Conservation (phyloP, 2,888 invertebrate species). For the Lamellibrachia columna region DNA sequence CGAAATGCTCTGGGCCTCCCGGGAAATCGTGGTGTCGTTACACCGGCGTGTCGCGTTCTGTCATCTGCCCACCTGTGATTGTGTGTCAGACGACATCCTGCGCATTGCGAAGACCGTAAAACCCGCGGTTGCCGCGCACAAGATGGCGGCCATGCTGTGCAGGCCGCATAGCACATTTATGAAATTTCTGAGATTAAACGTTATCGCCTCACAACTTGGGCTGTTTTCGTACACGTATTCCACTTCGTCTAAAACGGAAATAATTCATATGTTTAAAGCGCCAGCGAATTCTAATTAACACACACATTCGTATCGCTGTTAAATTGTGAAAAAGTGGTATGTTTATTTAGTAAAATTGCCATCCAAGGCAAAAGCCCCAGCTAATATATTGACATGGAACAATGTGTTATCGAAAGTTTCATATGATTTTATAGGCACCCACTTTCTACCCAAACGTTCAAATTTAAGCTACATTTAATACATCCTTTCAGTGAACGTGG, state of each 20-base stretch:
- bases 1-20: background rate
- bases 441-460: too few relatives aligned
- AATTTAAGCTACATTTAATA: too few relatives aligned
- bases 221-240: background rate
- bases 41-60: background rate
- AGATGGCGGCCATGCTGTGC: background rate
- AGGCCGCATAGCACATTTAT: slow-evolving; percentile 10
- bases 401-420: too few relatives aligned
- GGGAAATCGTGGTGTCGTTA: background rate
- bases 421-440: too few relatives aligned
- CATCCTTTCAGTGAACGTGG: background rate
- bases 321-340: too few relatives aligned
- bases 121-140: background rate
- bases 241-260: background rate
- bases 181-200: background rate
- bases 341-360: too few relatives aligned
- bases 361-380: too few relatives aligned
- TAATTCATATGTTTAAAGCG: background rate
- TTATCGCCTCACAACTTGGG: background rate
- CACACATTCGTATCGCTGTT: background rate
- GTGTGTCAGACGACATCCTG: background rate
- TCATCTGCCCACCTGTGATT: background rate
- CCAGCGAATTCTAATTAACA: background rate
- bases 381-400: too few relatives aligned
- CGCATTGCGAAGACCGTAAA: background rate